phyloP scores from a whole-genome alignment of 30 jellyfish, hydroid and myxozoan genomes.

The Aurelia sp. region DNA sequence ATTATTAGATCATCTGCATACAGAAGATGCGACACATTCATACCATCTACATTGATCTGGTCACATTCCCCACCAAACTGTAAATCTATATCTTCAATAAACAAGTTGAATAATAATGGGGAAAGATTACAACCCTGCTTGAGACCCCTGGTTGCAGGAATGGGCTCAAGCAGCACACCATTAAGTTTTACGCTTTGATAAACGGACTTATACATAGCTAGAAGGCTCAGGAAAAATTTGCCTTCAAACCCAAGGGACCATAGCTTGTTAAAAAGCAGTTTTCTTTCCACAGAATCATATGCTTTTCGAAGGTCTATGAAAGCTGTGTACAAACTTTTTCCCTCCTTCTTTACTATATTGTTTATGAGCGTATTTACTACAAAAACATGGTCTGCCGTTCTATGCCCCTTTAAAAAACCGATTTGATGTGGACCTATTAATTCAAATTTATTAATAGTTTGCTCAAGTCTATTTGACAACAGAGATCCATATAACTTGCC shows the following conservation, averaged over 20 bases:
- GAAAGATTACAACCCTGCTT: slow-evolving; percentile 24
- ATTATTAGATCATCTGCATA: not conserved
- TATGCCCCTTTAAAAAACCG: not conserved
- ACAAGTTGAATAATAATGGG: not conserved
- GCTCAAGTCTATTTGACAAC: not conserved
- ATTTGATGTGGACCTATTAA: not conserved
- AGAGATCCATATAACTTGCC: not conserved
- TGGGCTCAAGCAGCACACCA: no score
- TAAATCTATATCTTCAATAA: not conserved
- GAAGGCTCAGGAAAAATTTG: not conserved
- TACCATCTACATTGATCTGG: slow-evolving; percentile 1
- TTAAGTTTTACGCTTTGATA: not conserved
- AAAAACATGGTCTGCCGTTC: no score
- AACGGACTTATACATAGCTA: not conserved
- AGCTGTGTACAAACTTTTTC: no score
- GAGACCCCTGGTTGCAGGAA: not conserved
- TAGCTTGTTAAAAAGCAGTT: no score
- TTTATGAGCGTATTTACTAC: no score
- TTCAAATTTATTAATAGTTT: not conserved
- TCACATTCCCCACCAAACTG: not conserved
- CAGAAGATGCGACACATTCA: not conserved
- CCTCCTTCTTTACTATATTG: no score
- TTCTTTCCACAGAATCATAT: no score
- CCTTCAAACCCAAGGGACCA: no score
- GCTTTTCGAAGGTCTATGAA: no score